phyloP scores from a whole-genome alignment of 2,888 invertebrate species.

The Platycnemis pennipes region DNA sequence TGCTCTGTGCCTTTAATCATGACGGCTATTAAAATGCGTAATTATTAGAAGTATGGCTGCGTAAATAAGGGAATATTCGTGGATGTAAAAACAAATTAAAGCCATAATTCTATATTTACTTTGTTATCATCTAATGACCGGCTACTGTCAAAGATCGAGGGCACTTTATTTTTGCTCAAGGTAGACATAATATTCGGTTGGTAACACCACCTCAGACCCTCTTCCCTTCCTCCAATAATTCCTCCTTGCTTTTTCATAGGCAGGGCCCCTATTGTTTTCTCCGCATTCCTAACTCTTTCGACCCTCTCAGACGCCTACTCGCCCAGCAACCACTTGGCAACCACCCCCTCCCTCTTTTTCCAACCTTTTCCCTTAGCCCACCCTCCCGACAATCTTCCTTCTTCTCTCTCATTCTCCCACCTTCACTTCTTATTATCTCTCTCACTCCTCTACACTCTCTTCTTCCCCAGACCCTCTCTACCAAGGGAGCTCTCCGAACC shows the following conservation, averaged over 20 bases:
- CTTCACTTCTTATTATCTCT: not conserved
- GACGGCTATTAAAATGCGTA: no score
- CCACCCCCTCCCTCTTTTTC: not conserved
- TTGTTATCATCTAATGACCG: no score
- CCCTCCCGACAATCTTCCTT: not conserved
- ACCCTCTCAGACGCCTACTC: not conserved
- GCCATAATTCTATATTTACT: no score
- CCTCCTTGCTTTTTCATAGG: not conserved
- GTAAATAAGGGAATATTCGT: no score
- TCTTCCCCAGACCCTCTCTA: not conserved
- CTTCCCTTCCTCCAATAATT: not conserved
- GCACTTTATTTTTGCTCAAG: not conserved
- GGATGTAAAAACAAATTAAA: no score
- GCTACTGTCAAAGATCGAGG: no score
- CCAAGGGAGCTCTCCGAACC: not conserved
- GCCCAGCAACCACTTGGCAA: not conserved
- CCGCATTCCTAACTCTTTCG: not conserved
- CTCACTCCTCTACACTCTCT: not conserved
- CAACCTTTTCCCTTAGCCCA: not conserved
- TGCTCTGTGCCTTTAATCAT: no score
- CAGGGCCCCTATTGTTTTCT: not conserved
- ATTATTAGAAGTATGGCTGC: no score
- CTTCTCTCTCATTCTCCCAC: not conserved
- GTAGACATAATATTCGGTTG: not conserved
- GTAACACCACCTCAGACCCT: not conserved